Conservation (phyloP, 2,888 invertebrate species). For the Sinhomidia bicolor region DNA sequence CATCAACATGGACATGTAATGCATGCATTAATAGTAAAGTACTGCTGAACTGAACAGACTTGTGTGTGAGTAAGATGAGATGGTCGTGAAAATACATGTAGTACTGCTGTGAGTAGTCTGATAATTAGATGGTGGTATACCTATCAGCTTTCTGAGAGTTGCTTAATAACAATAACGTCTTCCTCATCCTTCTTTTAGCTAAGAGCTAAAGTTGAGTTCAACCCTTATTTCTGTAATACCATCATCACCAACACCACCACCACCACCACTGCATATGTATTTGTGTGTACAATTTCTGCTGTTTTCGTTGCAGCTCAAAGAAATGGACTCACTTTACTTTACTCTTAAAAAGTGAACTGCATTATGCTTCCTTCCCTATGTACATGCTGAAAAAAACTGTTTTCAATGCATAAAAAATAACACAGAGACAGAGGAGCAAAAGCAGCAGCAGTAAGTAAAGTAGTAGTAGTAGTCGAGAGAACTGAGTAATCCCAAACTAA, state of each 20-base stretch:
- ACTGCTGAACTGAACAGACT: no score
- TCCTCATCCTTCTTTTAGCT: background rate
- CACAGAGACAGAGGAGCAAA: background rate
- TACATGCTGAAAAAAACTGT: background rate
- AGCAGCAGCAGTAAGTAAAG: background rate
- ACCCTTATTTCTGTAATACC: background rate
- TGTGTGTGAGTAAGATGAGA: no score
- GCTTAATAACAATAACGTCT: background rate
- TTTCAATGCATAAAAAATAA: background rate
- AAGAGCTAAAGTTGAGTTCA: background rate
- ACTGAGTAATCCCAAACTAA: background rate
- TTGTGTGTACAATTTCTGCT: background rate
- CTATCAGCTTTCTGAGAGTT: background rate
- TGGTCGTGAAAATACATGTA: background rate
- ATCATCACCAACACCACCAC: background rate
- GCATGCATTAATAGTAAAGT: background rate
- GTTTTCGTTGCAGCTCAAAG: background rate
- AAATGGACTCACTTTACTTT: background rate
- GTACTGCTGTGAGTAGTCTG: background rate
- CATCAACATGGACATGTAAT: background rate
- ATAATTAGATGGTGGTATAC: background rate
- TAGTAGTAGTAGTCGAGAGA: background rate
- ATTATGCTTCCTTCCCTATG: constrained; percentile 16
- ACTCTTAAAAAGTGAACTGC: constrained; percentile 3
- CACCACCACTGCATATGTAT: background rate